Conservation (phyloP, 2,113 vertebrate species). For the Platanista minor region DNA sequence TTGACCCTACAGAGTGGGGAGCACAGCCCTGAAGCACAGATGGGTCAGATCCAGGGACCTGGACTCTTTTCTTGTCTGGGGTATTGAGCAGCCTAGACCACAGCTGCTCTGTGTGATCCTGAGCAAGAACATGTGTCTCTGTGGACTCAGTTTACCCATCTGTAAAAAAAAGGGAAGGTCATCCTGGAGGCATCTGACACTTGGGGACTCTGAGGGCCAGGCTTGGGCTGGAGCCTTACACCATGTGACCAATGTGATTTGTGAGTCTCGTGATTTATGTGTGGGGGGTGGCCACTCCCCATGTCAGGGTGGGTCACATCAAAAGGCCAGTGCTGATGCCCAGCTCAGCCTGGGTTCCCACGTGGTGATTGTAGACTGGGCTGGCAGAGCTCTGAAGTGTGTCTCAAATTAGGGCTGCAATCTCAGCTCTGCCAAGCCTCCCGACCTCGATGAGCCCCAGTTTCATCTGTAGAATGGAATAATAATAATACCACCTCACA, state of each 20-base stretch:
- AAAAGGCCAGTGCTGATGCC: background rate
- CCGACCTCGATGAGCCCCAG: fast-evolving
- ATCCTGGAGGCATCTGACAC: background rate
- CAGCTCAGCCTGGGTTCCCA: background rate
- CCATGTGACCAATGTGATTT: background rate
- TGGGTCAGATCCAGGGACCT: background rate
- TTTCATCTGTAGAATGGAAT: background rate
- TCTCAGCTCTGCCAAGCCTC: background rate
- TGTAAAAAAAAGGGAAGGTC: background rate
- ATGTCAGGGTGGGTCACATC: background rate
- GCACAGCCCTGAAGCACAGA: background rate
- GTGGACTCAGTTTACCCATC: background rate
- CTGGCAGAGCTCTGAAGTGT: background rate
- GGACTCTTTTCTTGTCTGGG: background rate
- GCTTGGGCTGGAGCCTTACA: background rate
- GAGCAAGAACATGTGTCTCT: background rate
- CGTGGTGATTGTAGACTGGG: background rate
- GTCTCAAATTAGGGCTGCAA: background rate
- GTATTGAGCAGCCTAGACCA: background rate
- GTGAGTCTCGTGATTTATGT: background rate
- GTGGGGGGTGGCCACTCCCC: background rate
- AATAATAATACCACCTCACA: background rate
- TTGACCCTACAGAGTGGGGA: background rate
- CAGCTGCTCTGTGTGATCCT: background rate
- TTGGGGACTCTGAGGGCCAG: background rate